Evolutionary conservation across 2,888 invertebrate species (phyloP).

Genomic region (Cataglyphis altisquamis): DNA sequence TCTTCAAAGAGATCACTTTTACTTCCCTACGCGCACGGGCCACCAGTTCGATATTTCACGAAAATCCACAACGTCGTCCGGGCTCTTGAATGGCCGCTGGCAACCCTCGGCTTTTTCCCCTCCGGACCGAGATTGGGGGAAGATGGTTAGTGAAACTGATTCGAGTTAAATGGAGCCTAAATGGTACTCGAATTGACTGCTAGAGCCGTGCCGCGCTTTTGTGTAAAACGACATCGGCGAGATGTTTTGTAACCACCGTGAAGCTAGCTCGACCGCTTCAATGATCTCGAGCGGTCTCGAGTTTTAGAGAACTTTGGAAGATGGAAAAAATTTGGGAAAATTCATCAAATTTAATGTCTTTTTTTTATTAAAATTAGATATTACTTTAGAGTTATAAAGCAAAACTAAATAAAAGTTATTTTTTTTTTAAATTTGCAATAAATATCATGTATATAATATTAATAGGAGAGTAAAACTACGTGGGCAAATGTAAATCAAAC

Average conservation of each 20-base stretch:
- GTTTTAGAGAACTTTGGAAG: background rate
- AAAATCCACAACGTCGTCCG: slow-evolving; percentile 66
- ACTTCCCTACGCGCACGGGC: slow-evolving; percentile 32
- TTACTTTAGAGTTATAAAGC: background rate
- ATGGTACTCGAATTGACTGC: slow-evolving; percentile 81
- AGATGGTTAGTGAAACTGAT: slow-evolving; percentile 80
- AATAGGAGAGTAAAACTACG: background rate
- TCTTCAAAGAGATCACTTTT: slow-evolving; percentile 54
- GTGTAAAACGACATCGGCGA: slow-evolving; percentile 65
- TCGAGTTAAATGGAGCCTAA: slow-evolving; percentile 82
- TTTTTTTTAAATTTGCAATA: background rate
- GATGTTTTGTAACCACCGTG: slow-evolving; percentile 61
- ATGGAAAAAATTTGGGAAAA: background rate
- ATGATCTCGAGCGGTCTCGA: background rate
- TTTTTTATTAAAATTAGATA: background rate
- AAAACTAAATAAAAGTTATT: background rate
- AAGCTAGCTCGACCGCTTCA: background rate
- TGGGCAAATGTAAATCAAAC: too few relatives aligned
- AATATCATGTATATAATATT: background rate
- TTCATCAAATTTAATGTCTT: background rate
- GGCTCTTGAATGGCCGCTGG: slow-evolving; percentile 55
- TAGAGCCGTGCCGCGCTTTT: slow-evolving; percentile 66
- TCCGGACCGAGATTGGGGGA: slow-evolving; percentile 41
- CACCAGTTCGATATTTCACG: slow-evolving; percentile 48
- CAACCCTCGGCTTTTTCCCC: slow-evolving; percentile 44